These are phyloP conservation scores for Meloidogyne exigua DNA, from an alignment of 1,140 invertebrate genomes.

Conservation along the genomic window DNA sequence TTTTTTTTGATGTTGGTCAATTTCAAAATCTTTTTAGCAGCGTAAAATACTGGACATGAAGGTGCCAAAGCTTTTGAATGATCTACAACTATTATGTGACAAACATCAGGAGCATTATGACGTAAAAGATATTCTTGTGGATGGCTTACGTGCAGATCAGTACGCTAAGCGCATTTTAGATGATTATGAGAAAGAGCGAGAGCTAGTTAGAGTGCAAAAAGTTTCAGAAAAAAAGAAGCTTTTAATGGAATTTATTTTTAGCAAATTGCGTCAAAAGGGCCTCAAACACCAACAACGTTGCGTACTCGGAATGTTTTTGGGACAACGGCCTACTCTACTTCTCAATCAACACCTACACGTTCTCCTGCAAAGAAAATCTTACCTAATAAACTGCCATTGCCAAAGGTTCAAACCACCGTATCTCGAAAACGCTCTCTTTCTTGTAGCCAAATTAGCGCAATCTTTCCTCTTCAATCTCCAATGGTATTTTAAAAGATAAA, in stretches of 20 bases:
- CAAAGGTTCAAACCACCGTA: not conserved
- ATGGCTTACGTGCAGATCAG: constrained; percentile 10
- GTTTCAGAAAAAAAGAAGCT: not conserved
- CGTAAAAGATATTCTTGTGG: constrained; percentile 21
- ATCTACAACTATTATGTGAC: not conserved
- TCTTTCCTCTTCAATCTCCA: not conserved
- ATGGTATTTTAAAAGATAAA: not conserved
- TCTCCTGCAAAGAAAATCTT: not conserved
- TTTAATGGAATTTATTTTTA: not conserved
- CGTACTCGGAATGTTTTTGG: not conserved
- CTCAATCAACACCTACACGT: not conserved
- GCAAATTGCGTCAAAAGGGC: not conserved
- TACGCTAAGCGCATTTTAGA: constrained; percentile 13
- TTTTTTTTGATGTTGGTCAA: not conserved
- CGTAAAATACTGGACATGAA: constrained; percentile 19
- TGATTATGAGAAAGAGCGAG: constrained; percentile 11
- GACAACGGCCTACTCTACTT: not conserved
- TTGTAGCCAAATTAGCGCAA: constrained; percentile 2
- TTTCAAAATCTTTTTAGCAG: constrained; percentile 16
- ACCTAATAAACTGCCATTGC: not conserved
- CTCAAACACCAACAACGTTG: not conserved
- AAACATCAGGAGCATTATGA: not conserved
- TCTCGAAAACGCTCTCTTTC: constrained; percentile 21
- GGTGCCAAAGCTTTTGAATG: constrained; percentile 21
- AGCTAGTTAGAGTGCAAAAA: constrained; percentile 16